Base-by-base conservation (phyloP, 1,140 invertebrate genomes). In the Mycetomoellerius zeteki region DNA sequence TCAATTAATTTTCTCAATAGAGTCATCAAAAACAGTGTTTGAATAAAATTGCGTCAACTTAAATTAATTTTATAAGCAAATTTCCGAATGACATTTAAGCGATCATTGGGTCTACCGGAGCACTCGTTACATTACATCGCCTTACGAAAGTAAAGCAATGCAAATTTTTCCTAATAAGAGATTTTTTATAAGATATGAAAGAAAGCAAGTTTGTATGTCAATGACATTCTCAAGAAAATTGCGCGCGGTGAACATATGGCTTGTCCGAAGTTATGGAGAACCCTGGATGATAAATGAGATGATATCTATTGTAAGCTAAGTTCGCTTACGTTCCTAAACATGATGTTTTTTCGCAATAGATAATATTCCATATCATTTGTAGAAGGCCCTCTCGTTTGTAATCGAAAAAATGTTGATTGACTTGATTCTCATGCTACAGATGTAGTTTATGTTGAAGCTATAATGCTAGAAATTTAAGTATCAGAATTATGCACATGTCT, bases 251-350 rank as follows among this genome's bases (percentile, higher is more conserved):
- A 72, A 81, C 65, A 71, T 56, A 81, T 47, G 21, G 16, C 33
- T 72, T 58, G 21, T 47, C 37, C 43, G 16, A 81, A 58, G 21
- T 72, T 72, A 14, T 16, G 30, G 7, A 30, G 47, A n/a, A 54
- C 16, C 43, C 64, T 54, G 69, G 71, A 54, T 71, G 78, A 81
- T 72, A 58, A 58, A 81, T 71, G 78, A 27, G n/a, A 33, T 56
- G 64, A 81, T 50, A 56, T 72, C 33, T 43, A 81, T 81, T 81
- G 33, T 58, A 81, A 81, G 6, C 19, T 81, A 56, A 58, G 64
- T 72, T 50, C 16, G 16, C 14, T 43, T 56, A 81, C 30, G 37
- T 81, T 71, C 16, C 0, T 12, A 16, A 43, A 72, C 65, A 24
- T 43, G 65, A 81, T 56, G 30, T 14, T 56, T 71, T 56, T 58